phyloP scores from a whole-genome alignment of 23 tunicate genomes.

The Trididemnum clinides region DNA sequence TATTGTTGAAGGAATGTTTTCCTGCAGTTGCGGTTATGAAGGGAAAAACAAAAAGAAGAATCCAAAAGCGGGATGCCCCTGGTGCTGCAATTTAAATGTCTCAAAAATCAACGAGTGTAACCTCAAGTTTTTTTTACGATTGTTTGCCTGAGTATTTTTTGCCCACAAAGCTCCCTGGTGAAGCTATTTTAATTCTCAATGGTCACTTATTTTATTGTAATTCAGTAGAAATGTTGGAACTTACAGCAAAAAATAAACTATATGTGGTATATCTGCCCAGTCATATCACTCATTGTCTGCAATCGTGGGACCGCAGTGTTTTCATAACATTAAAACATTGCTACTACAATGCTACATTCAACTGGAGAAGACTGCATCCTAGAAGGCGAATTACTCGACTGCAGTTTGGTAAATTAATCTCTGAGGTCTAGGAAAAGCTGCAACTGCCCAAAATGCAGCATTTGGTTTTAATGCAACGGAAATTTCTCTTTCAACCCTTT shows the following conservation, averaged over 20 bases:
- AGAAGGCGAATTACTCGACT: neutral
- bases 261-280: neutral
- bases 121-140: neutral
- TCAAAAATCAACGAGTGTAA: neutral
- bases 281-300: neutral
- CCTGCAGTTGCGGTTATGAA: neutral
- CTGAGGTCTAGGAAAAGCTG: neutral
- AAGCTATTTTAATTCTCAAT: neutral
- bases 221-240: neutral
- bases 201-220: neutral
- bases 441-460: neutral
- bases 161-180: neutral
- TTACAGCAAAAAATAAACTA: neutral
- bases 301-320: neutral
- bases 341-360: neutral
- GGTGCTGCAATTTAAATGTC: neutral
- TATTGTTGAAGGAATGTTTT: neutral
- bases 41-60: neutral
- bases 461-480: neutral
- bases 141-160: neutral
- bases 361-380: neutral
- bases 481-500: neutral
- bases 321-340: neutral
- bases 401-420: neutral
- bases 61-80: neutral